phyloP scores from a whole-genome alignment of 2,113 vertebrate species.

The Anoplopoma fimbria region DNA sequence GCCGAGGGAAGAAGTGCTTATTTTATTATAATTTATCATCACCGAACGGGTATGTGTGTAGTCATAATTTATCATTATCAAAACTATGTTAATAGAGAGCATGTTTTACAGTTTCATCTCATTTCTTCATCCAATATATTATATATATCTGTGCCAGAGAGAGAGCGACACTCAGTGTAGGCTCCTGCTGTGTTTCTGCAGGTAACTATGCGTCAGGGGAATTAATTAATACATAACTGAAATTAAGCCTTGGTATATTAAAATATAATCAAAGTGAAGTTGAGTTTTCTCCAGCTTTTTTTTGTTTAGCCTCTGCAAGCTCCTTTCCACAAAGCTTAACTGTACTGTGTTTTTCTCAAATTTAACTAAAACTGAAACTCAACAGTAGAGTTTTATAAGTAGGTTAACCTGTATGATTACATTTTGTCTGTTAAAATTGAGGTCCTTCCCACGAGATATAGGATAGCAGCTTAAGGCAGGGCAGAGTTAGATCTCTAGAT shows the following conservation, averaged over 20 bases:
- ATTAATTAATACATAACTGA: slow-evolving; percentile 34
- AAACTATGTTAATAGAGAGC: slow-evolving; percentile 42
- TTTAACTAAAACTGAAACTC: not conserved
- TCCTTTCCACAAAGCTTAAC: not conserved
- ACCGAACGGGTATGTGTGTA: slow-evolving; percentile 9
- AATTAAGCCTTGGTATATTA: slow-evolving; percentile 33
- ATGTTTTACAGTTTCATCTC: slow-evolving; percentile 38
- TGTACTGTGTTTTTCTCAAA: not conserved
- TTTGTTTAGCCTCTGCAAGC: not conserved
- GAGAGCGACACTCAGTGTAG: slow-evolving; percentile 2
- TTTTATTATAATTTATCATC: slow-evolving; percentile 43
- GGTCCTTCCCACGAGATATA: not conserved
- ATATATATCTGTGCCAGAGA: not conserved
- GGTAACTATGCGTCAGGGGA: slow-evolving; percentile 31
- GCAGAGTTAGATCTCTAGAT: not conserved
- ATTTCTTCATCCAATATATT: not conserved
- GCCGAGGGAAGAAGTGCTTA: slow-evolving; percentile 14
- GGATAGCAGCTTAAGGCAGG: not conserved
- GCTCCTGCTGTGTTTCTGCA: slow-evolving; percentile 38
- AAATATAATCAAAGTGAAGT: slow-evolving; percentile 24
- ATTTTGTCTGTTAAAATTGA: not conserved
- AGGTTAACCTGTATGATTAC: not conserved
- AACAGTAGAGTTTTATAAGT: not conserved
- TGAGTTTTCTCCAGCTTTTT: not conserved
- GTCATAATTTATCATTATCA: slow-evolving; percentile 34